Conservation (phyloP, 92 coral and sea anemone species). For the Zoanthus sansibaricus region DNA sequence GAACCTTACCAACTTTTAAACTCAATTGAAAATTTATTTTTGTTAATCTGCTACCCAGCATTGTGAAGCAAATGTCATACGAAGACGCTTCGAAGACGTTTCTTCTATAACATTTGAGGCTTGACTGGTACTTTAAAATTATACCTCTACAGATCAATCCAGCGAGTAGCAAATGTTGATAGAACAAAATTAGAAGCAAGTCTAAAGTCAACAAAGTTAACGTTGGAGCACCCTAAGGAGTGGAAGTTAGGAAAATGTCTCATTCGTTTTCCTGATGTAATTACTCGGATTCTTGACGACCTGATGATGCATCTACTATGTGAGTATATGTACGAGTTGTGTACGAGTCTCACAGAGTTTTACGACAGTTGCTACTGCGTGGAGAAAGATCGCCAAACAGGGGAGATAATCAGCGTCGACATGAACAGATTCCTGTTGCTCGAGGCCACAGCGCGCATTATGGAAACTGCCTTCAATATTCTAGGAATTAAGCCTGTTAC, state of each 20-base stretch:
- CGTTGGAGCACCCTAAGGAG: conserved; percentile 95
- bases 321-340: conserved; percentile 96
- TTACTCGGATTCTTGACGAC: conserved; percentile 90
- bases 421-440: conserved; percentile 82
- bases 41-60: too few relatives aligned
- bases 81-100: too few relatives aligned
- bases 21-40: too few relatives aligned
- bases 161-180: conserved; percentile 90
- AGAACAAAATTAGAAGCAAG: conserved; percentile 76
- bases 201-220: conserved; percentile 71
- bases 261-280: conserved; percentile 91
- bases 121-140: not conserved
- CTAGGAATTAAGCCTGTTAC: conserved; percentile 95
- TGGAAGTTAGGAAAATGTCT: conserved; percentile 98
- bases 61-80: too few relatives aligned
- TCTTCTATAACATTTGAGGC: too few relatives aligned
- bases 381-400: conserved; percentile 94
- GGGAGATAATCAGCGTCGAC: conserved; percentile 82
- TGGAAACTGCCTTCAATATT: conserved; percentile 92
- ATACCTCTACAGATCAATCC: conserved; percentile 75
- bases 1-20: too few relatives aligned
- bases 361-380: conserved; percentile 98
- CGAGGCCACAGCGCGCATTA: conserved; percentile 95
- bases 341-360: conserved; percentile 96
- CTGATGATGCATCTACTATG: conserved; percentile 89